phyloP scores from a whole-genome alignment of 2,797 vertebrate species.

The Enoplosus armatus region DNA sequence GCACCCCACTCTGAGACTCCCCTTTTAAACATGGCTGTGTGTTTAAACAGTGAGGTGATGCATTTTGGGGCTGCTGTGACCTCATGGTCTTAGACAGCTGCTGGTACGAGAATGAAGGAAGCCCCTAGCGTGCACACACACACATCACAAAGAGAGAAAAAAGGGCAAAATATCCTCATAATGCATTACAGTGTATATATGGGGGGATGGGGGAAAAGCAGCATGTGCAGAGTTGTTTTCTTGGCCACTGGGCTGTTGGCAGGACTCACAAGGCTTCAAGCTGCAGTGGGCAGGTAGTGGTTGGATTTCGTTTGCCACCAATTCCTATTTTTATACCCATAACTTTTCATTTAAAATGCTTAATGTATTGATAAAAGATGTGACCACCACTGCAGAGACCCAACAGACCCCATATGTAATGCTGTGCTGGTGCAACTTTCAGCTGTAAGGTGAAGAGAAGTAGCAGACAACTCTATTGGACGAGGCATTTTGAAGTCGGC shows the following conservation, averaged over 20 bases:
- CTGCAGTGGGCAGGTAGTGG: conserved; percentile 6
- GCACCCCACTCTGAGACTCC: conserved; percentile 33
- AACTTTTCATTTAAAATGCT: neutral
- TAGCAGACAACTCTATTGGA: neutral
- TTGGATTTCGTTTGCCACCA: conserved; percentile 15
- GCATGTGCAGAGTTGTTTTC: conserved; percentile 35
- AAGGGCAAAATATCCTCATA: conserved; percentile 44
- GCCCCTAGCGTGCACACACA: conserved; percentile 28
- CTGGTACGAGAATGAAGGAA: conserved; percentile 59
- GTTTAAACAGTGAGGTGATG: conserved; percentile 70
- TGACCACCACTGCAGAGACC: neutral
- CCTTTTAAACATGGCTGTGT: conserved; percentile 58
- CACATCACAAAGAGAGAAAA: conserved; percentile 31
- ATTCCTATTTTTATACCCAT: neutral
- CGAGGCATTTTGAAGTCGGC: neutral
- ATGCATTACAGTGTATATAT: conserved; percentile 37
- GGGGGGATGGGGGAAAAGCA: conserved; percentile 9
- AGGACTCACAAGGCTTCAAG: conserved; percentile 16
- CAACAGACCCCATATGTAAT: neutral
- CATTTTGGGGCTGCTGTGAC: conserved; percentile 68
- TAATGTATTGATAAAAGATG: neutral
- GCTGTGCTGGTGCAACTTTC: neutral
- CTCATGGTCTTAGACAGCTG: conserved; percentile 71
- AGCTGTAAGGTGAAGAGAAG: neutral
- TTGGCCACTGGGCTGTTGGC: conserved; percentile 50